Base-by-base conservation (phyloP, 37 sponge, comb jelly and placozoan species). In the Petrosia ficiformis region DNA sequence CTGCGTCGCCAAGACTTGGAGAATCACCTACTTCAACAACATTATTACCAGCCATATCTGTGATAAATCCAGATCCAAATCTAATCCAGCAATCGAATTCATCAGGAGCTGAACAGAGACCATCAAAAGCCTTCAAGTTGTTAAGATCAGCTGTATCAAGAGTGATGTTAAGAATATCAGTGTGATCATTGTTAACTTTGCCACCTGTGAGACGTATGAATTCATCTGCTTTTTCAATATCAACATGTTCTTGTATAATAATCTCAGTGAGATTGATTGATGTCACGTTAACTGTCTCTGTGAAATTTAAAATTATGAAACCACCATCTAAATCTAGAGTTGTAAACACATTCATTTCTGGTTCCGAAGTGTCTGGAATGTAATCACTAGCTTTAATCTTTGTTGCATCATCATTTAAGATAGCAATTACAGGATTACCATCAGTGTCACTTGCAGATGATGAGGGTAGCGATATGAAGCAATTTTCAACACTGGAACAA, bases 11-110 rank as follows among this genome's bases (percentile, higher is more conserved):
- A 16, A 68, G 31, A 32, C 29, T 69, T 60, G 78, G 81, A n/a
- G 63, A 8, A 26, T 6, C 5, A 0, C 0, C 67, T 28, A 89
- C 67, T 28, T 87, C 54, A 29, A 42, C 57, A 40, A 94, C 58
- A 30, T 39, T 41, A 39, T 88, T 87, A 1, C 84, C 90, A 80
- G 89, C 93, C 71, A 88, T 89, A 54, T 95, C 96, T 30, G 38
- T 11, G 32, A 88, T 77, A 42, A 89, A 57, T 42, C 10, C 19
- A 3, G 34, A 30, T 28, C 43, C 44, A 63, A 95, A 88, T 28
- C 89, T 64, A 48, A 95, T 79, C 81, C 85, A 89, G 66, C 96
- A 92, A n/a, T 43, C 61, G 2, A 42, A 32, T 14, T 67, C 61
- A 34, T 40, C 36, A 28, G 64, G 56, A 37, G 10, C 48, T 30